Evolutionary conservation across 2,888 invertebrate genomes (phyloP).

Genomic region (Eupithecia abbreviata): DNA sequence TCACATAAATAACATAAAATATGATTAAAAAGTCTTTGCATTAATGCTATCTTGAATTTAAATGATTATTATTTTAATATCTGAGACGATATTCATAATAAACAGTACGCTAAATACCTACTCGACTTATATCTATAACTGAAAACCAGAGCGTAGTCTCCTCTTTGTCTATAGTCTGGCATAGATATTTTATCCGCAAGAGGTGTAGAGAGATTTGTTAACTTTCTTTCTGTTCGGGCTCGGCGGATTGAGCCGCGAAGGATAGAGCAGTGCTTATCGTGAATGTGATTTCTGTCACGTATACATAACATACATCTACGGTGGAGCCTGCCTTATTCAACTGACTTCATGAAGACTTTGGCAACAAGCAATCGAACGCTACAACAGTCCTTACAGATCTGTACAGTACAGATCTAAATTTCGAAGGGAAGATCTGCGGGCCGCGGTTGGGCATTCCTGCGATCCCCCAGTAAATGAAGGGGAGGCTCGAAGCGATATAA

Average conservation of each 20-base stretch:
- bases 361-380: background rate
- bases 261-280: background rate
- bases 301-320: background rate
- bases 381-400: background rate
- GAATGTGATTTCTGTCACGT: background rate
- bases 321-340: background rate
- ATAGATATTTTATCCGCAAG: background rate
- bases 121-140: no score
- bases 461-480: conserved; percentile 22
- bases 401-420: background rate
- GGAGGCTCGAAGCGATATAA: conserved; percentile 26
- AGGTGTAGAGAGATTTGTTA: background rate
- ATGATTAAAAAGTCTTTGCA: background rate
- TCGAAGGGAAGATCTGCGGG: background rate
- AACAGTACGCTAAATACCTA: no score
- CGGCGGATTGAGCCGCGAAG: background rate
- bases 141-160: no score
- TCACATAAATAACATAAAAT: conserved; percentile 6
- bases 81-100: background rate
- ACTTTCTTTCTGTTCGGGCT: background rate
- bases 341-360: background rate
- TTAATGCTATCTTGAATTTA: background rate
- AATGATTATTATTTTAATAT: background rate
- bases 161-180: background rate
- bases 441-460: background rate